A percentile compares a stretch with the other conserved stretches of the same genome.
These are phyloP conservation scores for Mus pahari DNA, from an alignment of 2,113 vertebrate species.

Conservation along the genomic window DNA sequence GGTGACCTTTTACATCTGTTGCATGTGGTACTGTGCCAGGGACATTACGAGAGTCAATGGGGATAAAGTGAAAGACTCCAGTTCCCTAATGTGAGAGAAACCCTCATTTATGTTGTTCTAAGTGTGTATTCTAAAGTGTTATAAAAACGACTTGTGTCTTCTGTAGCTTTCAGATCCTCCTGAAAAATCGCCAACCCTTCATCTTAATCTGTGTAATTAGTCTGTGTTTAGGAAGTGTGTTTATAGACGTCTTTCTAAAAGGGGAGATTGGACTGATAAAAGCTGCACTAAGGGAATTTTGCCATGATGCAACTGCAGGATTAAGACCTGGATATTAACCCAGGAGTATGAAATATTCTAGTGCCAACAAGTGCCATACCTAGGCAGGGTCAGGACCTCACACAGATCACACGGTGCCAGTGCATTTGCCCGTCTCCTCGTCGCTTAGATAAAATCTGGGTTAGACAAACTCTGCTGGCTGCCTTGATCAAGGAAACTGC, in stretches of 20 bases:
- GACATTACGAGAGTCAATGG: constrained; percentile 77
- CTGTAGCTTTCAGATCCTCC: constrained; percentile 67
- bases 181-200: constrained; percentile 55
- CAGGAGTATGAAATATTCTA: constrained; percentile 26
- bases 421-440: constrained; percentile 59
- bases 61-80: constrained; percentile 79
- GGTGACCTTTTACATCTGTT: constrained; percentile 81
- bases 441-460: constrained; percentile 63
- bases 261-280: constrained; percentile 23
- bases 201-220: constrained; percentile 64
- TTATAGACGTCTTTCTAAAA: constrained; percentile 55
- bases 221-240: constrained; percentile 50
- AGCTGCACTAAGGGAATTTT: background rate
- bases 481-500: constrained; percentile 59
- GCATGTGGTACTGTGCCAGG: constrained; percentile 74
- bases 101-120: constrained; percentile 42
- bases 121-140: constrained; percentile 63
- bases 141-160: constrained; percentile 52
- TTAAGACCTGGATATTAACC: constrained; percentile 28
- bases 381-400: constrained; percentile 26
- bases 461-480: constrained; percentile 59
- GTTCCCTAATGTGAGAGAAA: constrained; percentile 75
- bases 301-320: constrained; percentile 4
- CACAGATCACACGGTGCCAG: background rate
- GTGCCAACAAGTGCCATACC: constrained; percentile 37